A percentile compares a stretch with the other conserved stretches of the same genome.
These are phyloP conservation scores for Maylandia zebra DNA, from an alignment of 2,113 vertebrate species.

Conservation along the genomic window DNA sequence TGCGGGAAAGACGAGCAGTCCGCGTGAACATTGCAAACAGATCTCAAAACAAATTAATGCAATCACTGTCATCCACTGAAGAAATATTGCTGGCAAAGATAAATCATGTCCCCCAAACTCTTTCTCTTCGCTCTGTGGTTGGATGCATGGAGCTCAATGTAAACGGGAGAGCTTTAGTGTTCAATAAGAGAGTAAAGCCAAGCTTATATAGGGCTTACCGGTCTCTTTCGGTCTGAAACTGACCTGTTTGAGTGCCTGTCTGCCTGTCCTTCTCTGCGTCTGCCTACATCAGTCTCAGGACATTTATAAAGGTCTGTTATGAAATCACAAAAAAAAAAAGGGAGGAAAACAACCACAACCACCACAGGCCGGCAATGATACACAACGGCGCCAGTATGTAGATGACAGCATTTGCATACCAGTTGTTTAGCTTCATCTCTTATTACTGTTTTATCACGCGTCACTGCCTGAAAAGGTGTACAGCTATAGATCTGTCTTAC, in stretches of 20 bases:
- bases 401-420: not conserved
- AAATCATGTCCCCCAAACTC: constrained; percentile 21
- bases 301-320: constrained; percentile 61
- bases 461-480: not conserved
- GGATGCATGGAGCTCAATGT: constrained; percentile 6
- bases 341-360: not conserved
- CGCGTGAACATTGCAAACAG: constrained; percentile 11
- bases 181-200: constrained; percentile 60
- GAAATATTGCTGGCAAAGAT: constrained; percentile 30
- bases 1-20: not conserved
- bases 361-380: not conserved
- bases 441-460: not conserved
- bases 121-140: not conserved
- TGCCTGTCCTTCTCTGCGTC: not conserved
- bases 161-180: constrained; percentile 40
- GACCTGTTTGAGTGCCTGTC: constrained; percentile 15
- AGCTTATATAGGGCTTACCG: constrained; percentile 51
- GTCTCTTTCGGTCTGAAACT: constrained; percentile 42
- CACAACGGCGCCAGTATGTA: not conserved
- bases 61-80: constrained; percentile 17
- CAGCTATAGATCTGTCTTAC: not conserved
- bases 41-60: constrained; percentile 32
- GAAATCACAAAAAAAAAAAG: constrained; percentile 24
- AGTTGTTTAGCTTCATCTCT: not conserved
- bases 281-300: constrained; percentile 13